phyloP scores from a whole-genome alignment of 1,140 invertebrate genomes.

The Calycopis cecrops region DNA sequence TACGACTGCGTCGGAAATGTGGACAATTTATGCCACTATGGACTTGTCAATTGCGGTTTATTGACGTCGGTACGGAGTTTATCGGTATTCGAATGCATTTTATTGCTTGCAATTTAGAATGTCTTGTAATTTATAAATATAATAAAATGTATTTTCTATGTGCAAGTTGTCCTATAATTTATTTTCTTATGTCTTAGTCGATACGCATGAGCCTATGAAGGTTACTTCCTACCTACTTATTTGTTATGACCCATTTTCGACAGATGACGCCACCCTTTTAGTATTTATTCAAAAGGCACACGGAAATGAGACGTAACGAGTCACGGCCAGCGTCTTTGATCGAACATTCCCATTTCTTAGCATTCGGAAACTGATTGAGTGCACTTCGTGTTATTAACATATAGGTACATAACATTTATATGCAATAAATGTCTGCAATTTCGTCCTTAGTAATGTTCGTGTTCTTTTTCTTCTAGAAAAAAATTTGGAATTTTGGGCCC shows the following conservation, averaged over 20 bases:
- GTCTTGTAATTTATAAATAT: background rate
- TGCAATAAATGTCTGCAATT: background rate
- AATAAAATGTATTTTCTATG: too few species aligned
- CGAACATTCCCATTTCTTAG: background rate
- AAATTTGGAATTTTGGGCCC: too few species aligned
- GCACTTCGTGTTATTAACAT: background rate
- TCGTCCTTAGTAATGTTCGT: background rate
- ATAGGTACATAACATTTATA: background rate
- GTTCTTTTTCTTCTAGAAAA: too few species aligned
- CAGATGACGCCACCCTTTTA: background rate
- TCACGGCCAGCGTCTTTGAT: background rate
- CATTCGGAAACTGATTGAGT: constrained; percentile 7
- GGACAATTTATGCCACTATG: background rate
- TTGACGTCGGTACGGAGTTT: constrained; percentile 1
- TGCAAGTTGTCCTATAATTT: background rate
- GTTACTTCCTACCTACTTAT: background rate
- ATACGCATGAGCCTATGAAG: too few species aligned
- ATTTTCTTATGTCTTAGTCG: background rate
- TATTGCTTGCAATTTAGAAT: background rate
- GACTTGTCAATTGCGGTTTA: constrained; percentile 13
- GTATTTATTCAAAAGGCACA: background rate
- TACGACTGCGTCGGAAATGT: constrained; percentile 22
- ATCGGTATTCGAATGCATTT: constrained; percentile 1
- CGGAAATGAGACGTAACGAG: background rate
- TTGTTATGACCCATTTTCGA: background rate